Conservation (phyloP, 2,113 vertebrate species). For the Pelmatolapia mariae region DNA sequence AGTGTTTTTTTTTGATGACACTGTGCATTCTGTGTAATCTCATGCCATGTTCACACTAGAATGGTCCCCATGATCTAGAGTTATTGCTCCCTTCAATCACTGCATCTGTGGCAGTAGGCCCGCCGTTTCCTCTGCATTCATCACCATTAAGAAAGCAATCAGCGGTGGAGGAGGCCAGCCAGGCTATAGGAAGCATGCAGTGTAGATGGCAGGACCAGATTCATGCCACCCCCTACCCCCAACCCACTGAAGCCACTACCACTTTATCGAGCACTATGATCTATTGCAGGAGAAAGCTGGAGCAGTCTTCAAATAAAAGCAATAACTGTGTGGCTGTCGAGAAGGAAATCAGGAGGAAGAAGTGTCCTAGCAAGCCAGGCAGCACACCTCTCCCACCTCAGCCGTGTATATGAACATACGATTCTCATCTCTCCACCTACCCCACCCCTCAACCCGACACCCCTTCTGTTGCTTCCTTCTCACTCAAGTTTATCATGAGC, state of each 20-base stretch:
- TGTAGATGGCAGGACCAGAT: slow-evolving; percentile 22
- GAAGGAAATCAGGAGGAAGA: slow-evolving; percentile 32
- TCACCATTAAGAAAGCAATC: slow-evolving; percentile 56
- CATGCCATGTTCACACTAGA: background rate
- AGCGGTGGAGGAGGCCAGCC: slow-evolving; percentile 43
- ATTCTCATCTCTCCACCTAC: background rate
- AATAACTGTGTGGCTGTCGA: slow-evolving; percentile 54
- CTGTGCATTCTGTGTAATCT: background rate
- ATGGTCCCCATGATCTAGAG: background rate
- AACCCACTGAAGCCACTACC: slow-evolving; percentile 27
- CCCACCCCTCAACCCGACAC: background rate
- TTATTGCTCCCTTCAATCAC: slow-evolving; percentile 36
- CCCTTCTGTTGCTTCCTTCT: background rate
- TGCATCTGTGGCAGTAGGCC: background rate
- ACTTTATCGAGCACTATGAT: slow-evolving; percentile 67
- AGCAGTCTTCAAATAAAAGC: slow-evolving; percentile 66
- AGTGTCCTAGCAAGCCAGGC: slow-evolving; percentile 7
- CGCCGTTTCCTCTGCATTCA: slow-evolving; percentile 25
- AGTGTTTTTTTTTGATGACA: background rate
- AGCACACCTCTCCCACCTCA: background rate
- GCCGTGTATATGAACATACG: background rate
- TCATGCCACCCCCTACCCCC: slow-evolving; percentile 48
- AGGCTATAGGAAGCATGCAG: slow-evolving; percentile 36
- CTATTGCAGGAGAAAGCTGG: slow-evolving; percentile 59
- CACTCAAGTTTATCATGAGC: slow-evolving; percentile 53